Percentiles rank a stretch among this genome's conserved stretches.
Conservation (phyloP, 2,888 invertebrate genomes). For the Nomada fabriciana region DNA sequence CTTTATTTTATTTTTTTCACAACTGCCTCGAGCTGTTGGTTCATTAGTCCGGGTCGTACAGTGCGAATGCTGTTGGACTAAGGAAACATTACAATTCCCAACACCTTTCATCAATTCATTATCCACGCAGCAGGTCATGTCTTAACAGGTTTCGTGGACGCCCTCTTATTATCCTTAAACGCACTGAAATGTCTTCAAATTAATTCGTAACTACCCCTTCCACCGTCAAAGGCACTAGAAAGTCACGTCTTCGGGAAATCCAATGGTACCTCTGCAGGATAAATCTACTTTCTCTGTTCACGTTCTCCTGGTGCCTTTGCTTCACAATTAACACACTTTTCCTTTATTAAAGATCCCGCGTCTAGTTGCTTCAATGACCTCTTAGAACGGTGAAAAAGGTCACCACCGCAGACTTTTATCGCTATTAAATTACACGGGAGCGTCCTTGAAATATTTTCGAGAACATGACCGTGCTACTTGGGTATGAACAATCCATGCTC, state of each 20-base stretch:
- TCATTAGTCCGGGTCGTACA: neutral
- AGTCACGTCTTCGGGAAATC: neutral
- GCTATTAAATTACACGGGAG: neutral
- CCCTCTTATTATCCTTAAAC: neutral
- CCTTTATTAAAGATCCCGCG: too few relatives aligned
- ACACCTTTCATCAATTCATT: conserved; percentile 3
- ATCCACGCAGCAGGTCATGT: conserved; percentile 23
- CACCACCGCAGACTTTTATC: too few relatives aligned
- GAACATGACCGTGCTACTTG: conserved; percentile 20
- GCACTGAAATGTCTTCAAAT: neutral
- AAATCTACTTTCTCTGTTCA: neutral
- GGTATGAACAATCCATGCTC: neutral
- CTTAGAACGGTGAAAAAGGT: neutral
- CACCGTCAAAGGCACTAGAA: neutral
- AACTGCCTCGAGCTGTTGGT: neutral
- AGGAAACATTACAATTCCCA: conserved; percentile 43
- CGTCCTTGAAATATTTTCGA: conserved; percentile 32
- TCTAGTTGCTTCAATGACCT: neutral
- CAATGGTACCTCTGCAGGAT: neutral
- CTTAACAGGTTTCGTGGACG: conserved; percentile 27
- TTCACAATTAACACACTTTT: neutral
- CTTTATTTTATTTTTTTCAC: neutral
- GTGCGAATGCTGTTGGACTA: conserved; percentile 52
- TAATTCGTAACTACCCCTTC: neutral
- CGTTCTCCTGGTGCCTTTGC: neutral